Conservation (phyloP, 2,797 vertebrate genomes). For the Nasua narica region DNA sequence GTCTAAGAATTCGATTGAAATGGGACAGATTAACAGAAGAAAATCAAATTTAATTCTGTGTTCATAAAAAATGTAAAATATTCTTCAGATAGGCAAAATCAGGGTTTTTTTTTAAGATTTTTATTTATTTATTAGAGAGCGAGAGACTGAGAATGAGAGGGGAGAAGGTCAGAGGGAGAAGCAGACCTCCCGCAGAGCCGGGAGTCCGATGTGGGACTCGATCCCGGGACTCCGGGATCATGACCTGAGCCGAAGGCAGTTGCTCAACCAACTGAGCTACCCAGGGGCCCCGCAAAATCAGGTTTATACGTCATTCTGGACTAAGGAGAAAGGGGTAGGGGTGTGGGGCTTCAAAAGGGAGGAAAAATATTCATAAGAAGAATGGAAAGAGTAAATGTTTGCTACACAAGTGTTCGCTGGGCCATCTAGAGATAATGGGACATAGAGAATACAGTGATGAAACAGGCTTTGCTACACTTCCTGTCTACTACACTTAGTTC, state of each 20-base stretch:
- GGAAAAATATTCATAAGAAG: neutral
- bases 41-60: neutral
- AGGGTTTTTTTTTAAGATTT: too few relatives aligned
- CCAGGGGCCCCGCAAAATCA: too few relatives aligned
- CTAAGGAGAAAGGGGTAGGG: neutral
- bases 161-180: too few relatives aligned
- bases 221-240: too few relatives aligned
- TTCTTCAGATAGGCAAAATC: neutral
- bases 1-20: neutral
- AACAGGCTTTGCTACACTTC: neutral
- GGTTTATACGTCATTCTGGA: neutral
- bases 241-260: too few relatives aligned
- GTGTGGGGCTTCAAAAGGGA: neutral
- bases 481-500: neutral
- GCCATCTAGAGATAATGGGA: neutral
- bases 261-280: too few relatives aligned
- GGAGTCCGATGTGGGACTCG: too few relatives aligned
- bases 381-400: neutral
- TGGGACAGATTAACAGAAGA: neutral
- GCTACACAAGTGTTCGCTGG: neutral
- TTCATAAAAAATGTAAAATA: neutral
- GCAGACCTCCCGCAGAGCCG: too few relatives aligned
- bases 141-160: too few relatives aligned
- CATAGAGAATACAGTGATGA: neutral
- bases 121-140: too few relatives aligned